These are phyloP conservation scores for Helobdella robusta DNA, from an alignment of 2,888 invertebrate genomes.

Conservation along the genomic window DNA sequence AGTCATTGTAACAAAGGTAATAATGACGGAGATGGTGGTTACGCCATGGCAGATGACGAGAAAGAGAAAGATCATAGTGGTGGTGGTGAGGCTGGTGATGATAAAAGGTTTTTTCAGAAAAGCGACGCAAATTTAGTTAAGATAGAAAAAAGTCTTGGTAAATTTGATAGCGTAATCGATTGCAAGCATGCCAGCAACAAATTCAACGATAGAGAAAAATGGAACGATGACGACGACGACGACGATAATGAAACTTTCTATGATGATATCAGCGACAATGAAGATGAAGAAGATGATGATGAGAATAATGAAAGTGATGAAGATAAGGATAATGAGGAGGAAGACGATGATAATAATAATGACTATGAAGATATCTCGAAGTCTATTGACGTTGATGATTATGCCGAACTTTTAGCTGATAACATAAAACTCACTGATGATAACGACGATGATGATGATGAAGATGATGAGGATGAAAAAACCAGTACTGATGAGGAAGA, in stretches of 20 bases:
- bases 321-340: not conserved
- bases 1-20: too few relatives aligned
- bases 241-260: not conserved
- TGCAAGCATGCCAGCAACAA: not conserved
- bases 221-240: constrained; percentile 4
- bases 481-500: not conserved
- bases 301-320: not conserved
- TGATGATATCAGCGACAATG: not conserved
- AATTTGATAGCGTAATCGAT: not conserved
- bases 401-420: not conserved
- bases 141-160: not conserved
- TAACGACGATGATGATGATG: not conserved
- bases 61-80: too few relatives aligned
- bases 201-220: not conserved
- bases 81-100: too few relatives aligned
- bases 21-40: too few relatives aligned
- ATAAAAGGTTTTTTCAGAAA: too few relatives aligned
- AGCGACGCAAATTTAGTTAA: not conserved
- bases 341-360: not conserved
- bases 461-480: not conserved
- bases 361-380: too few relatives aligned
- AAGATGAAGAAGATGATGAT: not conserved
- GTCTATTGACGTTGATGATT: not conserved
- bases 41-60: too few relatives aligned
- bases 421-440: not conserved